A percentile compares a stretch with the other conserved stretches of the same genome.
These are phyloP conservation scores for Mesorhabditis sp. DNA, from an alignment of 2,888 invertebrate species.

Conservation along the genomic window DNA sequence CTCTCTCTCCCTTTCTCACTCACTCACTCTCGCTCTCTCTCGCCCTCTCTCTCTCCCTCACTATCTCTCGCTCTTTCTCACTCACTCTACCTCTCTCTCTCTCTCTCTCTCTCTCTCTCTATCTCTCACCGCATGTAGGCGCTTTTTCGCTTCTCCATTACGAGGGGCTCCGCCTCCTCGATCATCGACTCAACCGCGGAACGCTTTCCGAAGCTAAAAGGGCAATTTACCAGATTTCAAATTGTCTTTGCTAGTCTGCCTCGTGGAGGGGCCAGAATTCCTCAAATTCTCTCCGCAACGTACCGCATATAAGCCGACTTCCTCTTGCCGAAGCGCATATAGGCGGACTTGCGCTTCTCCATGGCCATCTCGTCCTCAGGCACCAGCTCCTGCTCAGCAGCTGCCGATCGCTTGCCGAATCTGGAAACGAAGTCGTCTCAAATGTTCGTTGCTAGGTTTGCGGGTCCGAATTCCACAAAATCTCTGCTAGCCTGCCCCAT, in stretches of 20 bases:
- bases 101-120: not conserved
- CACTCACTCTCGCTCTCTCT: too few species aligned
- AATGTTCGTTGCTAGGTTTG: not conserved
- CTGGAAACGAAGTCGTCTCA: conserved; percentile 12
- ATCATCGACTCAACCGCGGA: conserved; percentile 22
- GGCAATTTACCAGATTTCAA: not conserved
- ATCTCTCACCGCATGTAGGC: conserved; percentile 44
- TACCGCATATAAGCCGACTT: conserved; percentile 26
- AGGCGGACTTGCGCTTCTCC: conserved; percentile 44
- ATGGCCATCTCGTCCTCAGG: conserved; percentile 28
- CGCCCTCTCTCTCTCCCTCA: too few species aligned
- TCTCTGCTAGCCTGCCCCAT: too few species aligned
- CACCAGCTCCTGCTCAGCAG: conserved; percentile 15
- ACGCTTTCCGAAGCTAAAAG: conserved; percentile 43
- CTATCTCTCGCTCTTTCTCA: not conserved
- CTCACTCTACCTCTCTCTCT: not conserved
- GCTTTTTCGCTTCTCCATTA: conserved; percentile 41
- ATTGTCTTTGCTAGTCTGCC: too few species aligned
- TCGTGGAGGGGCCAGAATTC: not conserved
- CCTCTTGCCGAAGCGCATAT: conserved; percentile 39
- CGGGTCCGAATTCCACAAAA: not conserved
- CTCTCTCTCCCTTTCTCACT: too few species aligned
- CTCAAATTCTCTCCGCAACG: not conserved
- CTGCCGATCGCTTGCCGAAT: conserved; percentile 42
- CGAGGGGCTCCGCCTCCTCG: conserved; percentile 26